phyloP scores from a whole-genome alignment of 1,140 invertebrate species.

The Potamilus streckersoni region DNA sequence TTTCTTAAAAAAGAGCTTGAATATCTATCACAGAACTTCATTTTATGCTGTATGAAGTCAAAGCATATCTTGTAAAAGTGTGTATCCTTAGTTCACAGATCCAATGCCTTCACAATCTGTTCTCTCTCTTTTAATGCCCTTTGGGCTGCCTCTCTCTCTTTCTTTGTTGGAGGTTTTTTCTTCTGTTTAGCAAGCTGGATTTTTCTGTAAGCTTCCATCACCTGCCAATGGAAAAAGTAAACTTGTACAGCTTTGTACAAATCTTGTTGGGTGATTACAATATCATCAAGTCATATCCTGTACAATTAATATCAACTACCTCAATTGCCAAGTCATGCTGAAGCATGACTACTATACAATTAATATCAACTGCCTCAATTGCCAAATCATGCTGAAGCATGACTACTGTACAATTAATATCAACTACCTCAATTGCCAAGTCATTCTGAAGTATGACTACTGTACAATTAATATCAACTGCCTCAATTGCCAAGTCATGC shows the following conservation, averaged over 20 bases:
- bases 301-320: neutral
- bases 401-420: neutral
- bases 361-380: neutral
- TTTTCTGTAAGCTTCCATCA: conserved; percentile 84
- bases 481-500: no score
- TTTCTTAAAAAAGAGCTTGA: no score
- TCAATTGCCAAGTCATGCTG: no score
- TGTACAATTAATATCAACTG: neutral
- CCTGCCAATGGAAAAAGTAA: conserved; percentile 41
- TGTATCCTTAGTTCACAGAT: neutral
- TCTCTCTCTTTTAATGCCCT: conserved; percentile 75
- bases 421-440: no score
- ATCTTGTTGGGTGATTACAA: neutral
- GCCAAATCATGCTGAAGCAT: no score
- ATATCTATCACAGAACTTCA: no score
- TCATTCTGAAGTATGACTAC: no score
- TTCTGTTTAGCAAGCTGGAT: conserved; percentile 81
- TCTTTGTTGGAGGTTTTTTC: conserved; percentile 81
- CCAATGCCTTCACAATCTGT: conserved; percentile 22
- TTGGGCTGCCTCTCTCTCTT: conserved; percentile 86
- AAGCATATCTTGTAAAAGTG: no score
- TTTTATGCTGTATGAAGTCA: no score
- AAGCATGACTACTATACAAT: neutral
- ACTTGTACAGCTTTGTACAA: conserved; percentile 1
- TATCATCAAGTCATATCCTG: neutral